Percentiles rank a stretch among this genome's conserved stretches.
Conservation (phyloP, 1,140 invertebrate species). For the Eriosoma lanigerum region DNA sequence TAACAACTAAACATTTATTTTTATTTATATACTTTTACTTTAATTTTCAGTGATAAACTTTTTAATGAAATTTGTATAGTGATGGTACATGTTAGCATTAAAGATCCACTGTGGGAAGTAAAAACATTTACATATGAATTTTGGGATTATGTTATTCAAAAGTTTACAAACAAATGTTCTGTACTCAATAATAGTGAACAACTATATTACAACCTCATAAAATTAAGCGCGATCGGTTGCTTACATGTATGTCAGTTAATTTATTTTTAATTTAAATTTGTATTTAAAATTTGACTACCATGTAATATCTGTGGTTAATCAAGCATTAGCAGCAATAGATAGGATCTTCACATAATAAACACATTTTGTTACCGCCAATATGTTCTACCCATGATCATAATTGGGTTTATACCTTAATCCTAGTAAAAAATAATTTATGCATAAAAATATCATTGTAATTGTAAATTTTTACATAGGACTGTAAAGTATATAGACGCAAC, state of each 20-base stretch:
- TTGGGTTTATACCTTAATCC: too few relatives aligned
- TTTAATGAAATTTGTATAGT: constrained; percentile 22
- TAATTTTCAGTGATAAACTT: not conserved
- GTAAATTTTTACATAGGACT: too few relatives aligned
- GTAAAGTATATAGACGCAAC: too few relatives aligned
- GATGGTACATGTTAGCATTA: constrained; percentile 40
- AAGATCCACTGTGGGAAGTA: constrained; percentile 47
- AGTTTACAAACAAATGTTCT: not conserved
- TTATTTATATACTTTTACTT: not conserved
- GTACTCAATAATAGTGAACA: not conserved
- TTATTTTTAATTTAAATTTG: not conserved
- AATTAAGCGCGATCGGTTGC: constrained; percentile 8
- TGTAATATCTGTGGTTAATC: too few relatives aligned
- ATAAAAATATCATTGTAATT: too few relatives aligned
- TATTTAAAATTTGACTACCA: too few relatives aligned
- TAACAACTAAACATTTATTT: not conserved
- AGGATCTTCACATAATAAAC: too few relatives aligned
- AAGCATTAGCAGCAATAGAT: too few relatives aligned
- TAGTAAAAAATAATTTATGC: too few relatives aligned
- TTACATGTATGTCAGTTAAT: constrained; percentile 14
- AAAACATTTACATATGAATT: constrained; percentile 46
- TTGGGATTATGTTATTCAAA: constrained; percentile 23
- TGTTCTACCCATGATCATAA: too few relatives aligned
- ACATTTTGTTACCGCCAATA: too few relatives aligned
- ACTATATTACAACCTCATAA: not conserved